Conservation (phyloP, 2,113 vertebrate species). For the Nothoprocta pentlandii region DNA sequence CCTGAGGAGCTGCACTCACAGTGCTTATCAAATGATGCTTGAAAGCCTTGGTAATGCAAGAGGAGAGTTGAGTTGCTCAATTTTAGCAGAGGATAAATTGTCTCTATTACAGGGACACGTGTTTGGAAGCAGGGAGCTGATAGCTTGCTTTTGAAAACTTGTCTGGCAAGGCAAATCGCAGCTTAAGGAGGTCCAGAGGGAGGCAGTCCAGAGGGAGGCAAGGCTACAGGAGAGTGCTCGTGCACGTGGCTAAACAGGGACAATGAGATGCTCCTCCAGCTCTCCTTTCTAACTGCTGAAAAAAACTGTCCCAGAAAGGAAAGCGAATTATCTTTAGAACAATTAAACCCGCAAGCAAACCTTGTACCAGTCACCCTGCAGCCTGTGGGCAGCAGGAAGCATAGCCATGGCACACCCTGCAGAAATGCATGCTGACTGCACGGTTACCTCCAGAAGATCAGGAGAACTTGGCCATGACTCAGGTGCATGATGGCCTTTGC, state of each 20-base stretch:
- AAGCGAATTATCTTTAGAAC: neutral
- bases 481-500: neutral
- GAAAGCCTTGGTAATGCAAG: constrained; percentile 55
- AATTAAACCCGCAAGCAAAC: neutral
- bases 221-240: neutral
- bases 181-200: neutral
- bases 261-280: neutral
- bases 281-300: neutral
- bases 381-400: neutral
- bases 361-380: accelerated
- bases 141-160: constrained; percentile 24
- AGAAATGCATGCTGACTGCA: neutral
- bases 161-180: neutral
- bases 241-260: neutral
- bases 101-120: constrained; percentile 51
- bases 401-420: accelerated
- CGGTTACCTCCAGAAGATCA: neutral
- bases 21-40: constrained; percentile 69
- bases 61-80: constrained; percentile 53
- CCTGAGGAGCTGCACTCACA: constrained; percentile 31
- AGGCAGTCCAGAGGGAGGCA: neutral
- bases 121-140: constrained; percentile 57
- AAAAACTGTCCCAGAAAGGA: neutral
- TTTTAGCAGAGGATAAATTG: constrained; percentile 33
- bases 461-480: neutral